Base-by-base conservation (phyloP, 1,140 invertebrate genomes). In the Papilio xuthus region DNA sequence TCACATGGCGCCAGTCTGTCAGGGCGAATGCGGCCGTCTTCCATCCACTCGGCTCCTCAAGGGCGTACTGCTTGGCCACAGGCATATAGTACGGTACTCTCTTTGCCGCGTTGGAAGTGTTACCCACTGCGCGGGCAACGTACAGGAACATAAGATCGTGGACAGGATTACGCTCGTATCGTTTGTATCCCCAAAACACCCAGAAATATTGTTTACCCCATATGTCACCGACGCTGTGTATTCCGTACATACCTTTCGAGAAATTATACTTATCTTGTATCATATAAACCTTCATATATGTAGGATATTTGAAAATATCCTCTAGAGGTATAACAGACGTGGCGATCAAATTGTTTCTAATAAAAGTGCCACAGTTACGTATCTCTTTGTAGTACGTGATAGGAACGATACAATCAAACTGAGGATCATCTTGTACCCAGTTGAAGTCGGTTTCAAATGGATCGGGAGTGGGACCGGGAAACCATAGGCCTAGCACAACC, bases 111-210 rank as follows among this genome's bases (percentile, higher is more conserved):
- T 71, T 71, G 18, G 12, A 42, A 37, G 0, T 20, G 37, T 42
- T 71, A 7, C n/a, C 32, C 18, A 71, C 32, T 4, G 7, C 10
- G 7, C 32, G 41, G n/a, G n/a, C 1, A 0, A 71, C 37, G 28
- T 71, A 42, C 7, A 71, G 37, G 41, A 71, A 71, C 69, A 71
- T 71, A 13, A 71, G 18, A 23, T 71, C 69, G 28, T 71, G 69
- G n/a, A 71, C 69, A 2, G 41, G 69, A 71, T 71, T 71, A 18
- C n/a, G 32, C 15, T 37, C 32, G 18, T 23, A 41, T 4, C 41
- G 41, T 41, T 23, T 32, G 6, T 28, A 15, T 28, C 69, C 69
- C 69, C 69, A 71, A 15, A 18, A 71, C 18, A 71, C 69, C 69
- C 69, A 71, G 37, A n/a, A 71, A 42, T 71, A 42, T 71, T 10